phyloP scores from a whole-genome alignment of 2,888 invertebrate genomes.

The Aporophyla nigra region DNA sequence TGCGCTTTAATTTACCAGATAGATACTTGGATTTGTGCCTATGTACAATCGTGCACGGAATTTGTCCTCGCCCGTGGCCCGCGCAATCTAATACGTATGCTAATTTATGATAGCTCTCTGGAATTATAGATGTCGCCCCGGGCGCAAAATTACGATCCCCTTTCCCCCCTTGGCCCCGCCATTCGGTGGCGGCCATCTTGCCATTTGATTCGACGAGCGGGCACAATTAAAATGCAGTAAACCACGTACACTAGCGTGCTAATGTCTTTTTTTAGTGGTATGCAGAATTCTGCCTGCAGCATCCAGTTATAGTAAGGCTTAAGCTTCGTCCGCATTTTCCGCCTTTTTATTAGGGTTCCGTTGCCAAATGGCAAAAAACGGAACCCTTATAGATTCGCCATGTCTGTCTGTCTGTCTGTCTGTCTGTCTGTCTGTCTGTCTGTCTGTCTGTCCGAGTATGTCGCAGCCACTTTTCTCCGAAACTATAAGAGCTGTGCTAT shows the following conservation, averaged over 20 bases:
- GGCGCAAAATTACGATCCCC: conserved; percentile 84
- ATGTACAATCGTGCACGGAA: conserved; percentile 82
- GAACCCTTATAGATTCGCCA: too few species aligned
- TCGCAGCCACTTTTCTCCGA: too few species aligned
- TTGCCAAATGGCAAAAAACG: too few species aligned
- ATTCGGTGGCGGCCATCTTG: conserved; percentile 84
- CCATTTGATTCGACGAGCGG: conserved; percentile 78
- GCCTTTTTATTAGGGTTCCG: too few species aligned
- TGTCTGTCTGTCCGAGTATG: too few species aligned
- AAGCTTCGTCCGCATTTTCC: conserved; percentile 30
- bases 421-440: too few species aligned
- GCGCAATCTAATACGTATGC: conserved; percentile 89
- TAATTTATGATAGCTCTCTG: conserved; percentile 88
- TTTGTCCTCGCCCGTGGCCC: conserved; percentile 76
- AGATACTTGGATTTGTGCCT: conserved; percentile 70
- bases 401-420: too few species aligned
- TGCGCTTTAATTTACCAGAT: conserved; percentile 72
- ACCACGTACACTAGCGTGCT: conserved; percentile 64
- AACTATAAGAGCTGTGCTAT: too few species aligned
- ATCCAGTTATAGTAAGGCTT: conserved; percentile 20
- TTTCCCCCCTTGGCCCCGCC: conserved; percentile 67
- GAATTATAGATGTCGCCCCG: conserved; percentile 89
- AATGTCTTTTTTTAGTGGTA: conserved; percentile 75
- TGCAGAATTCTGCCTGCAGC: conserved; percentile 35
- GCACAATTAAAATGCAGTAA: conserved; percentile 78